Evolutionary conservation across 2,797 vertebrate species (phyloP), one percentile per base, ranked within the genome.

Genomic region (Pseudochirops corinnae): DNA sequence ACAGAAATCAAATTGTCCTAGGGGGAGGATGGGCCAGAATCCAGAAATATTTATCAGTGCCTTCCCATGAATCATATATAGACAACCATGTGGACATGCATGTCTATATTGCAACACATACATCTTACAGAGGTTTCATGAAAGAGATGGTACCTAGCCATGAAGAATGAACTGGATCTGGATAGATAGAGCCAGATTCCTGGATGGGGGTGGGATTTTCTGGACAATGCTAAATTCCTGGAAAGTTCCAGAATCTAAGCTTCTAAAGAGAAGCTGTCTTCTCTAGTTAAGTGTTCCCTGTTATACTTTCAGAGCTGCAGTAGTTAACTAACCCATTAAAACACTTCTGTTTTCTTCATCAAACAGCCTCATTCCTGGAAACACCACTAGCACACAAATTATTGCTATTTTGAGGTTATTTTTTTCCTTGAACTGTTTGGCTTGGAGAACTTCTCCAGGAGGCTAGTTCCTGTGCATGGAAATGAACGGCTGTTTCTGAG

Each of bases 361-460:
- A 94, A 96, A 92, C 95, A 91, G 91, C 93, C 94, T 53, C 91
- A 97, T 98, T 97, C 97, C 96, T 98, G 97, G 98, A 97, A 98
- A 97, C 93, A 94, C 96, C 93, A 26, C 16, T 9, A 39, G 94
- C 0, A 0, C 94, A 95, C 67, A 26, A 94, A 87, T 94, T 58
- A 90, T 90, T 93, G 56, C 56, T 97, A 93, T 97, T 97, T 97
- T 74, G 62, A n/a, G 58, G 96, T 91, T 95, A 94, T 96, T 93
- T 96, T 95, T 96, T 92, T 39, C 82, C 90, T 93, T 60, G 92
- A 56, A 93, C 96, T 28, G 1, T 97, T 97, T 98, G 96, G 56
- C 93, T 97, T 97, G 97, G 97, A 98, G 96, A 95, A 33, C 92
- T 94, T 91, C 82, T 97, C 57, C 87, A 97, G 92, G 93, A 3